Evolutionary conservation across 2,113 vertebrate genomes (phyloP), one percentile per base, ranked within the genome.

Genomic region (Spea multiplicata): DNA sequence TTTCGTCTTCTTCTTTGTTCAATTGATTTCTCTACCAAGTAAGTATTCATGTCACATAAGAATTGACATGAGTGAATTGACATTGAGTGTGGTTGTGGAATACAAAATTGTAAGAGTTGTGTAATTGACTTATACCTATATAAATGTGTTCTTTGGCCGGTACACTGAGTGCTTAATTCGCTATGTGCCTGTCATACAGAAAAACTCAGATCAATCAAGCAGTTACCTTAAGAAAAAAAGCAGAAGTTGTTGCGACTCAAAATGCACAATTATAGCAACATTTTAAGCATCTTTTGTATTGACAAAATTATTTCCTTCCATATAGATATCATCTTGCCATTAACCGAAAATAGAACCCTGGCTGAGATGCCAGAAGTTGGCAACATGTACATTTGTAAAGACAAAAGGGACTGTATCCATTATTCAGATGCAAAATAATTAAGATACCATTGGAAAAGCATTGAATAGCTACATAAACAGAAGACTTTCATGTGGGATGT

Each of bases 401-500:
- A 83, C 81, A 89, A 89, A 85, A 82, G 85, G 85, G 83, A 87
- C 88, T 82, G 86, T 82, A 83, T 80, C 83, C 82, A 86, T 86
- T 88, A 80, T 87, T 71, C 82, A 77, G 55, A 50, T 9, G 80
- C 86, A 86, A 90, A 90, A 85, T 82, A 89, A 89, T 87, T 90
- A 85, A 87, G 85, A 87, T 74, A 84, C 79, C 81, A 86, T 74
- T 82, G 68, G 82, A 89, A 86, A 83, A 85, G 45, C 30, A 87
- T 87, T 90, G 87, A 82, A 82, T 76, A 86, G 86, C 83, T 84
- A 84, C 80, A 88, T 84, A 81, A 88, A 82, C 46, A 81, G 86
- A 83, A 61, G 61, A 75, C 59, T 83, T 87, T 82, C 81, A 81
- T 81, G 69, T 88, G 86, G 83, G 85, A 90, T 77, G 55, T 70